These are phyloP conservation scores for Argyrosomus regius DNA, from an alignment of 2,797 vertebrate species.

Conservation along the genomic window DNA sequence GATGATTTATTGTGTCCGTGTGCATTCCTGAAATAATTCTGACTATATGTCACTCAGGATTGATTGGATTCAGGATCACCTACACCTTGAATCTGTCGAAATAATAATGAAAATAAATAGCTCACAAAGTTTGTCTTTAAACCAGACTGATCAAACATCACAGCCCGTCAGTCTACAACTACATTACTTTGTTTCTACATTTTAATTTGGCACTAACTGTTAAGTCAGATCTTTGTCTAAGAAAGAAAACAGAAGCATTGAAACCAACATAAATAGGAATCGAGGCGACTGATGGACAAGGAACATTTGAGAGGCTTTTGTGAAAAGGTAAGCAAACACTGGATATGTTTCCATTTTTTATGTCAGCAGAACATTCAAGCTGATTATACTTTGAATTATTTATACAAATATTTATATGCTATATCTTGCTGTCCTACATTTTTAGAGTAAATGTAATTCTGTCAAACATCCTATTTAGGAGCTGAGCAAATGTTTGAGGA, in stretches of 20 bases:
- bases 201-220: constrained; percentile 37
- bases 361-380: constrained; percentile 39
- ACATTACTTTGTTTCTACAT: constrained; percentile 33
- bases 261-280: constrained; percentile 17
- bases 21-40: constrained; percentile 38
- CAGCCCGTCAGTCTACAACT: constrained; percentile 22
- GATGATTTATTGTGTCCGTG: constrained; percentile 43
- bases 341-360: constrained; percentile 33
- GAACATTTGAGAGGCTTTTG: constrained; percentile 29
- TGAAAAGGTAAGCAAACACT: constrained; percentile 42
- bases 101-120: constrained; percentile 22
- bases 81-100: constrained; percentile 22
- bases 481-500: constrained; percentile 28
- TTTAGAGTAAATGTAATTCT: constrained; percentile 33
- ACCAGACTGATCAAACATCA: constrained; percentile 38
- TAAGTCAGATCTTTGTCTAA: constrained; percentile 23
- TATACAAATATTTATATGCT: constrained; percentile 34
- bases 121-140: constrained; percentile 27
- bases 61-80: constrained; percentile 19
- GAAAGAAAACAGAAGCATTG: constrained; percentile 14
- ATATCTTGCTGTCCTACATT: constrained; percentile 38
- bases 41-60: constrained; percentile 25
- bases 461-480: constrained; percentile 36
- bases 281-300: constrained; percentile 34
- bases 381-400: constrained; percentile 50